These are phyloP conservation scores for Salvelinus sp. DNA, from an alignment of 2,113 vertebrate genomes.

Conservation along the genomic window DNA sequence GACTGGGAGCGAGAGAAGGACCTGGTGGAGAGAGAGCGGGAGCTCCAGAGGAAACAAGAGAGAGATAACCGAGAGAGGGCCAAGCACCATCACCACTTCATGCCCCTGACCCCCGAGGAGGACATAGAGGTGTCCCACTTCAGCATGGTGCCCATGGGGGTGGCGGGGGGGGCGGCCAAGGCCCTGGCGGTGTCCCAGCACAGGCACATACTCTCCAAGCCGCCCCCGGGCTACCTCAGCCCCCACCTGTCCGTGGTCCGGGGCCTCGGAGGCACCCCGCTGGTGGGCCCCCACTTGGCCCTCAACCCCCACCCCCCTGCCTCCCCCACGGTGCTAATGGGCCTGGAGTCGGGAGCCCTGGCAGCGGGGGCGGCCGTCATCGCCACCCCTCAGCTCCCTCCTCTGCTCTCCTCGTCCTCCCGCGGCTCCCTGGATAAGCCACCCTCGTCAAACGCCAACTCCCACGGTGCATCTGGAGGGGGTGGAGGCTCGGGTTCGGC, in stretches of 20 bases:
- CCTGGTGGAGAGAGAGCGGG: constrained; percentile 52
- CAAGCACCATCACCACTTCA: constrained; percentile 62
- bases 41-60: constrained; percentile 55
- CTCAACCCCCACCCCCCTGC: constrained; percentile 59
- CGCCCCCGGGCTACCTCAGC: constrained; percentile 73
- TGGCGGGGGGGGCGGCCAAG: constrained; percentile 63
- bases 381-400: constrained; percentile 66
- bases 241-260: constrained; percentile 72
- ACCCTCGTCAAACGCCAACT: constrained; percentile 50
- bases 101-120: constrained; percentile 74
- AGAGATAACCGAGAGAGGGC: constrained; percentile 53
- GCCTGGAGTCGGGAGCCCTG: constrained; percentile 59
- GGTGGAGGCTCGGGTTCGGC: constrained; percentile 49
- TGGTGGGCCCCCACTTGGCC: constrained; percentile 62
- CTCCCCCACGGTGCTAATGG: constrained; percentile 64
- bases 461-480: constrained; percentile 41
- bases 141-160: constrained; percentile 71
- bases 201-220: constrained; percentile 78
- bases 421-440: constrained; percentile 66
- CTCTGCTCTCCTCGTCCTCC: constrained; percentile 66
- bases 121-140: constrained; percentile 79
- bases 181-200: constrained; percentile 64
- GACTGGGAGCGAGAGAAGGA: constrained; percentile 68
- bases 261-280: constrained; percentile 60
- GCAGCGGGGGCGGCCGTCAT: constrained; percentile 55